Base-by-base conservation (phyloP, 1,140 invertebrate genomes). In the Tyrophagus putrescentiae region DNA sequence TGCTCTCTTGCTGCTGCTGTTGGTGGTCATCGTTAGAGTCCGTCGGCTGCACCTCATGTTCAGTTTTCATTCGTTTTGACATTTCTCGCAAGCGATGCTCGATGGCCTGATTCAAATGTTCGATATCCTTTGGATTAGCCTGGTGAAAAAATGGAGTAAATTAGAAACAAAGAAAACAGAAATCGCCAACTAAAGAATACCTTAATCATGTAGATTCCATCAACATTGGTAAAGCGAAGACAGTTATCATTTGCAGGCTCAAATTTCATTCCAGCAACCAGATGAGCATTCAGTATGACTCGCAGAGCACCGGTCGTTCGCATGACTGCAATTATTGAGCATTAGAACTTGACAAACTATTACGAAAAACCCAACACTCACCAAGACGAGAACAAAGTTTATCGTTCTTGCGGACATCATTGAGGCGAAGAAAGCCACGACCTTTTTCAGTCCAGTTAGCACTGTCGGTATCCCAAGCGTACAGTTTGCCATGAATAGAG, bases 261-360 rank as follows among this genome's bases (percentile, higher is more conserved):
- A 44, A 63, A 63, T 48, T 56, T 60, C 91, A 96, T 96, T 39
- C 83, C 90, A 3, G 84, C 78, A 87, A 88, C 95, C 36, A 84
- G 80, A 75, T 93, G 93, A 27, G 91, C 93, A 71, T 96, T 97
- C 16, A 97, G 75, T 66, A 94, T 81, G 53, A 96, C 80, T 62
- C 88, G 78, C 57, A 93, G 78, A 63, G 84, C 90, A 18, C 91
- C 91, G 23, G 84, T 78, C 13, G 84, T 86, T 48, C 91, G 77
- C 68, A 91, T 86, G 2, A 95, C 85, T 75, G 64, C 62, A 64
- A 59, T 42, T 56, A 50, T n/a, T 61, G 59, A 54, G 57, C 3
- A 52, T 45, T 7, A 9, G 27, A 57, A 29, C 27, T 9, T 52
- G 13, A 59, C 28, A 18, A 45, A 11, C 21, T 54, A 6, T 60